Evolutionary conservation across 2,888 invertebrate species (phyloP).

Genomic region (Anoncus sp.): DNA sequence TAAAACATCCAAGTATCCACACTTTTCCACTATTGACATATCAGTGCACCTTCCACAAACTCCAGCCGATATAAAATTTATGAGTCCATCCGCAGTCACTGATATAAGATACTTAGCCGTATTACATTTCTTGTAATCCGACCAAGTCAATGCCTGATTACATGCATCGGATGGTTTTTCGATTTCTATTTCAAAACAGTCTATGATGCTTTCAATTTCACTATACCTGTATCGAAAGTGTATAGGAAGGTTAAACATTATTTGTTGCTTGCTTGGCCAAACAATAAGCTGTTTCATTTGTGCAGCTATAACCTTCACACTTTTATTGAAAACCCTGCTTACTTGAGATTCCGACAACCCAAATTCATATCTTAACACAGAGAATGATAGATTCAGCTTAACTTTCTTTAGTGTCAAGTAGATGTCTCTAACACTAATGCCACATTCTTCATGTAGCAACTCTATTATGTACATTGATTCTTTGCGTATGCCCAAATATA

Average conservation of each 20-base stretch:
- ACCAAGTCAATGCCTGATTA: constrained; percentile 70
- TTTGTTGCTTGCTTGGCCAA: constrained; percentile 41
- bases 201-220: constrained; percentile 68
- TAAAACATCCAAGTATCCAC: constrained; percentile 44
- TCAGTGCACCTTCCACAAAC: constrained; percentile 42
- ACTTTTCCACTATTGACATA: constrained; percentile 17
- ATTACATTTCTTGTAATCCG: constrained; percentile 69
- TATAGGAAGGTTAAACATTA: constrained; percentile 24
- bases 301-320: constrained; percentile 22
- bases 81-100: constrained; percentile 49
- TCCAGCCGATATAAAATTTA: constrained; percentile 47
- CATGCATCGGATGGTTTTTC: constrained; percentile 66
- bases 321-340: constrained; percentile 32
- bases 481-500: constrained; percentile 37
- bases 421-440: constrained; percentile 32
- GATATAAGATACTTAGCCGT: constrained; percentile 60
- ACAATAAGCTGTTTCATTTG: constrained; percentile 36
- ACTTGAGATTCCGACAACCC: constrained; percentile 47
- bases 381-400: constrained; percentile 33
- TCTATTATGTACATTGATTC: constrained; percentile 46
- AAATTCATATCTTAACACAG: constrained; percentile 41
- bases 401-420: constrained; percentile 41
- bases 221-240: constrained; percentile 35
- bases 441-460: constrained; percentile 21
- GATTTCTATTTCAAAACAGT: constrained; percentile 73